phyloP scores from a whole-genome alignment of 1,140 invertebrate genomes.

The Aphidius ervi region DNA sequence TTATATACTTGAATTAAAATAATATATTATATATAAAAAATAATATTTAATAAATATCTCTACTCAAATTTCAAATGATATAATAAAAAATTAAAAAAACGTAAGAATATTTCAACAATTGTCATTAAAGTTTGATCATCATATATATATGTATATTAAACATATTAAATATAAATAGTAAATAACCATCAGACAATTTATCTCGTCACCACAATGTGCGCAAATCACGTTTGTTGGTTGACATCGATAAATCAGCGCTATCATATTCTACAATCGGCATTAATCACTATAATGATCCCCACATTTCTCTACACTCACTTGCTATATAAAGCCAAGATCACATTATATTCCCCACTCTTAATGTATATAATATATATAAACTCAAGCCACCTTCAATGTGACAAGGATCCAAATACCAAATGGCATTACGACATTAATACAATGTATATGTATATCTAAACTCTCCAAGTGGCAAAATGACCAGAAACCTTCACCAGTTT shows the following conservation, averaged over 20 bases:
- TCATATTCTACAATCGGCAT: slow-evolving; percentile 48
- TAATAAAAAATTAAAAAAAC: too few species aligned
- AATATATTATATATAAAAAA: too few species aligned
- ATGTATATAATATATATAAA: slow-evolving; percentile 5
- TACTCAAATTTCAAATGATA: too few species aligned
- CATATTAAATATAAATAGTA: slow-evolving; percentile 20
- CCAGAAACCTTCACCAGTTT: neutral
- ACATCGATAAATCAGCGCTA: slow-evolving; percentile 53
- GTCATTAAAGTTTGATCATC: too few species aligned
- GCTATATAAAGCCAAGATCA: too few species aligned
- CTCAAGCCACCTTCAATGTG: neutral
- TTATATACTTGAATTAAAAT: too few species aligned
- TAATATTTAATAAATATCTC: too few species aligned
- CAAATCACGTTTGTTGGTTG: slow-evolving; percentile 34
- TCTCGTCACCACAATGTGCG: slow-evolving; percentile 37
- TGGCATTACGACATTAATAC: neutral
- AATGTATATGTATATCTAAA: neutral
- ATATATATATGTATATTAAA: neutral
- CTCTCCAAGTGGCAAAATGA: slow-evolving; percentile 5
- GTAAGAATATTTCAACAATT: too few species aligned
- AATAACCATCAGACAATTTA: slow-evolving; percentile 37
- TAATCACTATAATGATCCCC: slow-evolving; percentile 47
- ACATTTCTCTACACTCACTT: slow-evolving; percentile 5
- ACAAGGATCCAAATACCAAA: slow-evolving; percentile 23
- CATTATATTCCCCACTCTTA: neutral